Conservation (phyloP, 2,113 vertebrate species). For the Mobula birostris region DNA sequence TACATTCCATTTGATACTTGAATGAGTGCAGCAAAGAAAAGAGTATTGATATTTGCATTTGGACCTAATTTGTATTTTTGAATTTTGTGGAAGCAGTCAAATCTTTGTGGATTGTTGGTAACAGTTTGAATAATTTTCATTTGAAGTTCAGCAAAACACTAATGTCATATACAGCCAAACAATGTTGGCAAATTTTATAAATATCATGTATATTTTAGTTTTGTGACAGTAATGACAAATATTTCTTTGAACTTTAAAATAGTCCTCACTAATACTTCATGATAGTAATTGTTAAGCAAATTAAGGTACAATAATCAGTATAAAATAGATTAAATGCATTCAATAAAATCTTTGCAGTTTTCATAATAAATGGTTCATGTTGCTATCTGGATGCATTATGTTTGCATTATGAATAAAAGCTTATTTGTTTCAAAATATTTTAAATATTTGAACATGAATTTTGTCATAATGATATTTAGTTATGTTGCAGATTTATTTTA, state of each 20-base stretch:
- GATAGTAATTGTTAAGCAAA: not conserved
- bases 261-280: not conserved
- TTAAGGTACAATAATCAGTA: not conserved
- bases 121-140: not conserved
- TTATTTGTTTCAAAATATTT: constrained; percentile 24
- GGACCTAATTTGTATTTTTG: not conserved
- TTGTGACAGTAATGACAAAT: not conserved
- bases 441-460: not conserved
- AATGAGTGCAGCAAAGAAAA: not conserved
- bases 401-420: constrained; percentile 26
- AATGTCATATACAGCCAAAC: not conserved
- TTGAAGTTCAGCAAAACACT: not conserved
- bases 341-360: not conserved
- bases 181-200: not conserved
- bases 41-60: not conserved
- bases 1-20: not conserved
- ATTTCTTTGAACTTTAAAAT: not conserved
- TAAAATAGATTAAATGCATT: not conserved
- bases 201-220: not conserved
- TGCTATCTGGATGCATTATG: not conserved
- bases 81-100: not conserved
- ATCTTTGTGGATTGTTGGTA: not conserved
- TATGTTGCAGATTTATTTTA: not conserved
- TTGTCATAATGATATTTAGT: not conserved
- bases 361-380: not conserved